Evolutionary conservation across 2,113 vertebrate genomes (phyloP).

Genomic region (Ahaetulla prasina): DNA sequence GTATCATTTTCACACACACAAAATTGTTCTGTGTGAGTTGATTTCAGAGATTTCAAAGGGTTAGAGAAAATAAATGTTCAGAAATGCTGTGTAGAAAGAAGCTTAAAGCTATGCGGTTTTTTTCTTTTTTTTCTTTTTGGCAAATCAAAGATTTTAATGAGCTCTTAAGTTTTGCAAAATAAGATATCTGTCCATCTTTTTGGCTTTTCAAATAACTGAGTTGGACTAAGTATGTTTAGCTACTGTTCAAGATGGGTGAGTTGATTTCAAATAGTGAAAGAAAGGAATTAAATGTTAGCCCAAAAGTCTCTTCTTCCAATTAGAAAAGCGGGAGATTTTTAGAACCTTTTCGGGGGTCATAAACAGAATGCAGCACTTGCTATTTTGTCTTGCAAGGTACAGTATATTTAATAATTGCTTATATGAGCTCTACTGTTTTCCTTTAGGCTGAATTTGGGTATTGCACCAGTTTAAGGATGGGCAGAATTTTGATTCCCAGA

Average conservation of each 20-base stretch:
- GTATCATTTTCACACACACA: neutral
- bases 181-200: neutral
- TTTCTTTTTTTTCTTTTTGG: neutral
- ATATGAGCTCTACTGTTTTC: neutral
- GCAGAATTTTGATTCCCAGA: neutral
- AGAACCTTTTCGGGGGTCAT: neutral
- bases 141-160: neutral
- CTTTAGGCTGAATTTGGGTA: neutral
- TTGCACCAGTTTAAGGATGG: neutral
- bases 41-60: neutral
- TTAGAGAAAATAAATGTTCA: neutral
- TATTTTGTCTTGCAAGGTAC: neutral
- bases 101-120: neutral
- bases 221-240: neutral
- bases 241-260: neutral
- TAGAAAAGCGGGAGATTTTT: neutral
- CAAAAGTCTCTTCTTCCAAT: neutral
- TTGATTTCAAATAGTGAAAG: neutral
- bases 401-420: neutral
- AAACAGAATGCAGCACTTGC: neutral
- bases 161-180: neutral
- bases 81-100: neutral
- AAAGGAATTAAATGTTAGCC: neutral
- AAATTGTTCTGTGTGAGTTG: neutral
- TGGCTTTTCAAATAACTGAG: neutral